Evolutionary conservation across 1,140 invertebrate genomes (phyloP).

Genomic region (Sweltsa coloradensis): DNA sequence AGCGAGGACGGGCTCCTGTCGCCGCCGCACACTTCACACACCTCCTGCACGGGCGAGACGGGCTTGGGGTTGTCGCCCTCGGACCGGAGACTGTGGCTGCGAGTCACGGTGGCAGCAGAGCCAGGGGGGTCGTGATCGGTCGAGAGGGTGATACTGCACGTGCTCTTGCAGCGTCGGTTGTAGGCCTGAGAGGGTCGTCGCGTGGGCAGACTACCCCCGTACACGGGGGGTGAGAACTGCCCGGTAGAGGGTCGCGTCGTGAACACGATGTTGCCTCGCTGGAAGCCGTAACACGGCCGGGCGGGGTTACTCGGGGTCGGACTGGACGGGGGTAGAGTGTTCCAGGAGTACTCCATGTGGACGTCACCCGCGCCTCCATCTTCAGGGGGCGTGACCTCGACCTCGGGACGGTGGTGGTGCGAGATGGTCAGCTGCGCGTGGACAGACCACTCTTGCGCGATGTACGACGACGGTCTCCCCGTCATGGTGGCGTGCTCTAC

Average conservation of each 20-base stretch:
- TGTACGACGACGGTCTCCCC: conserved; percentile 3
- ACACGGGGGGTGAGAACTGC: not conserved
- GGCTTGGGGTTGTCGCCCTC: conserved; percentile 3
- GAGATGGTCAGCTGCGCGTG: conserved; percentile 43
- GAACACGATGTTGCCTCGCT: conserved; percentile 39
- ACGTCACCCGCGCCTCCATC: conserved; percentile 30
- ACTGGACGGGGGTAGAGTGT: conserved; percentile 19
- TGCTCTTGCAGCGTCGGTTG: conserved; percentile 43
- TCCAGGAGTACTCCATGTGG: conserved; percentile 38
- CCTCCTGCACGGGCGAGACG: conserved; percentile 32
- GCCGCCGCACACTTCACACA: conserved; percentile 25
- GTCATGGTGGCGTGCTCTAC: conserved; percentile 1
- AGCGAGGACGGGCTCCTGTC: conserved; percentile 3
- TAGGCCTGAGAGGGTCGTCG: conserved; percentile 27
- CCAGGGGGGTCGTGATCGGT: not conserved
- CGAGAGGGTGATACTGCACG: conserved; percentile 44
- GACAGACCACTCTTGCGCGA: conserved; percentile 40
- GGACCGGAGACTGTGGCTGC: not conserved
- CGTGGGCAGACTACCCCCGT: conserved; percentile 22
- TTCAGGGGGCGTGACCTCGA: not conserved
- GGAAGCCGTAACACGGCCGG: conserved; percentile 29
- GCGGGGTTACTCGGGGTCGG: not conserved
- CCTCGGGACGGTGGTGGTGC: conserved; percentile 6
- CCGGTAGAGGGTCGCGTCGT: conserved; percentile 33
- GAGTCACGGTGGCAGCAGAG: conserved; percentile 25